Conservation (phyloP, 2,113 vertebrate species). For the Cochlearius cochlearius region DNA sequence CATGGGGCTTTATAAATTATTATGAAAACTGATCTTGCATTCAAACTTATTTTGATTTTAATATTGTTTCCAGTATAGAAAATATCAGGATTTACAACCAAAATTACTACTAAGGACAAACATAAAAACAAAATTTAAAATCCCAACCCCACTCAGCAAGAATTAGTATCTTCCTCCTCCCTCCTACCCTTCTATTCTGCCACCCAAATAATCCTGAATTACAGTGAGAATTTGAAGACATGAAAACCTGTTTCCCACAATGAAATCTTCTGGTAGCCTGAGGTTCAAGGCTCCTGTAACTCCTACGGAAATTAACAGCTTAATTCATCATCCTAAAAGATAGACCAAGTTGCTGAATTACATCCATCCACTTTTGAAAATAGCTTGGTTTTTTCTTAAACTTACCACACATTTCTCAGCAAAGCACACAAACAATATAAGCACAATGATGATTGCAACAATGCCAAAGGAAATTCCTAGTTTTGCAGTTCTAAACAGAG, state of each 20-base stretch:
- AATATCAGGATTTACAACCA: not conserved
- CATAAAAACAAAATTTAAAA: not conserved
- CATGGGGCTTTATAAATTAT: not conserved
- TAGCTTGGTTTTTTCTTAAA: not conserved
- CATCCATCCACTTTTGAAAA: not conserved
- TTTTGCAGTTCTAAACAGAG: slow-evolving; percentile 67
- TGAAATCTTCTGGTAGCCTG: not conserved
- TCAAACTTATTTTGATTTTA: not conserved
- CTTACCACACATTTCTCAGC: slow-evolving; percentile 86
- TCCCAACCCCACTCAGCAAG: not conserved
- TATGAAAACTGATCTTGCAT: not conserved
- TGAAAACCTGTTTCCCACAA: not conserved
- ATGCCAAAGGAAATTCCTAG: slow-evolving; percentile 82
- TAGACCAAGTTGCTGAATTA: not conserved
- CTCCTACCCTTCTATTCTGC: not conserved
- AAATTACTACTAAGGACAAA: not conserved
- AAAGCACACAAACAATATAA: slow-evolving; percentile 85
- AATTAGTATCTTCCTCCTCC: not conserved
- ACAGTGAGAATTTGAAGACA: not conserved
- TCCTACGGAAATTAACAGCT: not conserved
- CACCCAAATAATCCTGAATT: not conserved
- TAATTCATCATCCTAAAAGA: not conserved
- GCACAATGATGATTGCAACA: slow-evolving; percentile 77
- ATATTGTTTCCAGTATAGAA: not conserved
- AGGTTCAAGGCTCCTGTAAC: not conserved